Evolutionary conservation across 64 coral and sea anemone genomes (phyloP).

Genomic region (Pocillopora verrucosa): DNA sequence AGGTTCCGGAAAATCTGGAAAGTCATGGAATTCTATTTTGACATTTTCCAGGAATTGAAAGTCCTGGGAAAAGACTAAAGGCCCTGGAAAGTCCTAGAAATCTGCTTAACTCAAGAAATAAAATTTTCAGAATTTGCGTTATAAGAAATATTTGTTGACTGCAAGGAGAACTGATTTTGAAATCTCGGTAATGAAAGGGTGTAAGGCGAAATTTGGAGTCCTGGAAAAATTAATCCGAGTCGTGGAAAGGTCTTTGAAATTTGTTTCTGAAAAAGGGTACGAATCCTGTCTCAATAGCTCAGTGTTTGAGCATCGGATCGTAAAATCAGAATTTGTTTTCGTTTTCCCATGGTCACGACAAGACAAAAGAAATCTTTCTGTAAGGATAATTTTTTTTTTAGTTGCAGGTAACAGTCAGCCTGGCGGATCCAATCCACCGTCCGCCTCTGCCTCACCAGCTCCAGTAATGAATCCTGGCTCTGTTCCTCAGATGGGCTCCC

Average conservation of each 20-base stretch:
- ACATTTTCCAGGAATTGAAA: background rate
- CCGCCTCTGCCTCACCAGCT: conserved; percentile 23
- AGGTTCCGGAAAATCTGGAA: no score
- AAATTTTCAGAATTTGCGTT: no score
- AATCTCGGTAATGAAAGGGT: no score
- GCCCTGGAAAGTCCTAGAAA: background rate
- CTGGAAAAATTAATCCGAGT: background rate
- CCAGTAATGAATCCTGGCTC: conserved; percentile 57
- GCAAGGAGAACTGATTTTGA: no score
- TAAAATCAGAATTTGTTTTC: no score
- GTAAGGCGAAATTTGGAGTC: background rate
- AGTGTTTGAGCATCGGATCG: no score
- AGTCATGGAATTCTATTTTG: no score
- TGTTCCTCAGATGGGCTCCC: conserved; percentile 35
- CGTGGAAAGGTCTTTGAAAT: conserved; percentile 4
- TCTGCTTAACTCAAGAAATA: background rate
- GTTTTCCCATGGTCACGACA: no score
- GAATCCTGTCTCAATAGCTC: background rate
- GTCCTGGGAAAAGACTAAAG: background rate
- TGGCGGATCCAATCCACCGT: conserved; percentile 35
- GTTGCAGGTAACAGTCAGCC: background rate
- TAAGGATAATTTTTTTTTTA: background rate
- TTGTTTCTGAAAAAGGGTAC: conserved; percentile 6
- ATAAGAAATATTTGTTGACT: no score
- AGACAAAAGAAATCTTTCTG: background rate